Evolutionary conservation across 1,140 invertebrate genomes (phyloP), one percentile per base, ranked within the genome.

Genomic region (Polypedilum vanderplanki): DNA sequence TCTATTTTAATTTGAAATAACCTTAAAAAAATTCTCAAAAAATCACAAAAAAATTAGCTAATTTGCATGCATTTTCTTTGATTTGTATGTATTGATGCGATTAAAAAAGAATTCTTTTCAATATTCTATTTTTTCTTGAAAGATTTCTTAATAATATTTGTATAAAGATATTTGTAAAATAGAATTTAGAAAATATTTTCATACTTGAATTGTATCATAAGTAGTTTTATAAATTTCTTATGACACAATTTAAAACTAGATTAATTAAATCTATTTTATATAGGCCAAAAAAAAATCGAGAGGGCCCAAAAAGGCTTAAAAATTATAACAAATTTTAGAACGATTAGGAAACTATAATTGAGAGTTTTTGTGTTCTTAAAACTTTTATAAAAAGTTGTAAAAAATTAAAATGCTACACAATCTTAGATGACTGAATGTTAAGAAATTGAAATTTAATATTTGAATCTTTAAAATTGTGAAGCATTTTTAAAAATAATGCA

Each of bases 101-200:
- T 33, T 33, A 33, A 33, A 33, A 33, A 33, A 33, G 24, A 33
- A 3, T 33, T 33, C 24, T 33, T 5, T 33, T 33, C n/a, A n/a
- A n/a, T n/a, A n/a, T n/a, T n/a, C n/a, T n/a, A n/a, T n/a, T n/a
- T n/a, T n/a, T n/a, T n/a, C n/a, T n/a, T n/a, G n/a, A n/a, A 5
- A 33, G 24, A 33, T 5, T 33, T 57, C 12, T 46, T 1, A 46
- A 46, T 12, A 15, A 57, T n/a, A 57, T 57, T 8, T 57, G 3
- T 57, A 57, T 33, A 57, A 57, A n/a, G 46, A 57, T n/a, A 57
- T 12, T 57, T 57, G 24, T 33, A 4, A 57, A 57, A 57, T 57
- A 57, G 46, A 57, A 57, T 57, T 57, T 57, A 57, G 46, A 57
- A 57, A 57, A 57, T 57, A 57, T n/a, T 57, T 57, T 57, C 3